These are phyloP conservation scores for Neocrepidodera transversa DNA, from an alignment of 2,888 invertebrate genomes.

Conservation along the genomic window DNA sequence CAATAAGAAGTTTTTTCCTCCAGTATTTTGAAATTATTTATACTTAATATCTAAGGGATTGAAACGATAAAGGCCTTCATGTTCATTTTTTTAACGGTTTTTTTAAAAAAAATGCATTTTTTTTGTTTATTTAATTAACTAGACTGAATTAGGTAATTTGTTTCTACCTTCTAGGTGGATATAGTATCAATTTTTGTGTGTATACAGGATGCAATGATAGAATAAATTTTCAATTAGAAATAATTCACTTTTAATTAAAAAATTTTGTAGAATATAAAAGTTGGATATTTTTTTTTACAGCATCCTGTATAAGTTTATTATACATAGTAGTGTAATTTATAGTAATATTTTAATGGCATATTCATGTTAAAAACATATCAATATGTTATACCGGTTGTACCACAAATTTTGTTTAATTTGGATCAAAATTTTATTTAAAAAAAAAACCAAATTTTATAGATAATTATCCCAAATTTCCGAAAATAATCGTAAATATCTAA, in stretches of 20 bases:
- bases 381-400: background rate
- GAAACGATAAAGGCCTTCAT: constrained; percentile 13
- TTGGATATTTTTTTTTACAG: too few species aligned
- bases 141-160: constrained; percentile 42
- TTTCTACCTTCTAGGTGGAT: constrained; percentile 21
- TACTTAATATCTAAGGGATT: constrained; percentile 24
- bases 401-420: background rate
- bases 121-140: constrained; percentile 21
- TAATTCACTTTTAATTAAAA: too few species aligned
- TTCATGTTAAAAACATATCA: constrained; percentile 34
- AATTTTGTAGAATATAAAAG: too few species aligned
- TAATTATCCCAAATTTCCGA: too few species aligned
- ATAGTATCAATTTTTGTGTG: background rate
- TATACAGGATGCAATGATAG: constrained; percentile 10
- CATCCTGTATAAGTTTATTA: constrained; percentile 10
- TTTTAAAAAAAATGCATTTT: constrained; percentile 19
- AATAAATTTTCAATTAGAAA: too few species aligned
- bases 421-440: too few species aligned
- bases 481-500: too few species aligned
- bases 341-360: constrained; percentile 29
- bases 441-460: too few species aligned
- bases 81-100: constrained; percentile 17
- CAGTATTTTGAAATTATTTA: constrained; percentile 26
- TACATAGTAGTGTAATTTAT: constrained; percentile 20
- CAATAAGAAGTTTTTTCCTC: background rate